Base-by-base conservation (phyloP, 2,888 invertebrate genomes). In the Caenorhabditis macrosperma region DNA sequence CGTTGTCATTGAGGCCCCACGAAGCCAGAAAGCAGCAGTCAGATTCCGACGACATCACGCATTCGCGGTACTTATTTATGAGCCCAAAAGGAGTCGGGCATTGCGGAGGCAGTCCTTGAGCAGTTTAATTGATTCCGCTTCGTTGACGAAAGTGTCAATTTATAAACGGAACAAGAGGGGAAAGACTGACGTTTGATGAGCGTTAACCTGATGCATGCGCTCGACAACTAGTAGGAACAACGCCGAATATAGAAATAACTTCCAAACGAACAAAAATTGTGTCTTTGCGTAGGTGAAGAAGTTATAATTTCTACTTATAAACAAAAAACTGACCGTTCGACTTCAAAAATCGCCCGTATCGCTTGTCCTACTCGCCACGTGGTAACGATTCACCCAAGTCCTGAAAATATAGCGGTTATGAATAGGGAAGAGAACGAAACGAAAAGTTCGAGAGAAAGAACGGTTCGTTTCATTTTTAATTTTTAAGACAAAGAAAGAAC, bases 351-450 rank as follows among this genome's bases (percentile, higher is more conserved):
- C 26, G n/a, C 69, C 60, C 41, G 60, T 60, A 22, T 50, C 15
- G 9, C 24, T 12, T 60, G 35, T 50, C 41, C 38, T 33, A 5
- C 26, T 26, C 57, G 48, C 69, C 69, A 69, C 60, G 60, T 69
- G 69, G 69, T 69, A 60, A 52, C 46, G 59, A 50, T 60, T 69
- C 20, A 52, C 69, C 69, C 69, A 69, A 69, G 69, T 60, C 44
- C 69, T 69, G 60, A 41, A 69, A 68, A 28, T 15, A n/a, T 0
- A 28, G n/a, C n/a, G n/a, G n/a, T n/a, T n/a, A 7, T 35, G 26
- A 33, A 22, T 30, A 20, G 30, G 7, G 3, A 61, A 52, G 38
- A 20, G 17, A n/a, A 55, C 30, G 20, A 55, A n/a, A 41, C 17
- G 55, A 10, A 67, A 41, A 54, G n/a, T n/a, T n/a, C n/a, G n/a